Conservation (phyloP, 2,888 invertebrate species). For the Podabrus alpinus region DNA sequence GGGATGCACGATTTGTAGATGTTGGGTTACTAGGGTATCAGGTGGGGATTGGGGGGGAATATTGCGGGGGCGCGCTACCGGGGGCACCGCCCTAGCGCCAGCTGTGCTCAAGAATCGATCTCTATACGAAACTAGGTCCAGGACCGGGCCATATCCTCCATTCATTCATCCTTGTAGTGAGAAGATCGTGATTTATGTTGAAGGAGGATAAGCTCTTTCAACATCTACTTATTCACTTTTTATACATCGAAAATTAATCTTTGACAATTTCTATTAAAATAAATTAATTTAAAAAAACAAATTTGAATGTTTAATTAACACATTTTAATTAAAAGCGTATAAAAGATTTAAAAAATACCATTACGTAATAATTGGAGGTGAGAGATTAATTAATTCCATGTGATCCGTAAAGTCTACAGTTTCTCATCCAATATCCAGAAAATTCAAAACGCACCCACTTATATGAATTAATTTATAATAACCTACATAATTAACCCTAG, state of each 20-base stretch:
- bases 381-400: neutral
- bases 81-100: slow-evolving; percentile 54
- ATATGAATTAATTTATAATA: neutral
- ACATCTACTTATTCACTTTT: slow-evolving; percentile 21
- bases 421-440: neutral
- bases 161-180: slow-evolving; percentile 38
- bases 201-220: slow-evolving; percentile 24
- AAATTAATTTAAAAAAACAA: neutral
- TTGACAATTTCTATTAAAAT: neutral
- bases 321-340: neutral
- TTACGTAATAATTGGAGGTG: too few relatives aligned
- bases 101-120: slow-evolving; percentile 53
- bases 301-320: neutral
- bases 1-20: slow-evolving; percentile 26
- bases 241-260: slow-evolving; percentile 11
- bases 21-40: slow-evolving; percentile 21
- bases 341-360: neutral
- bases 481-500: neutral
- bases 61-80: slow-evolving; percentile 39
- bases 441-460: neutral
- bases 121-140: slow-evolving; percentile 50
- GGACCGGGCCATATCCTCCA: slow-evolving; percentile 41
- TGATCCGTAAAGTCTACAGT: neutral
- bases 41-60: slow-evolving; percentile 26
- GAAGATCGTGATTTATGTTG: slow-evolving; percentile 30